Percentiles rank a stretch among this genome's conserved stretches.
phyloP scores from a whole-genome alignment of 2,888 invertebrate genomes.

The Aphodius sticticus region DNA sequence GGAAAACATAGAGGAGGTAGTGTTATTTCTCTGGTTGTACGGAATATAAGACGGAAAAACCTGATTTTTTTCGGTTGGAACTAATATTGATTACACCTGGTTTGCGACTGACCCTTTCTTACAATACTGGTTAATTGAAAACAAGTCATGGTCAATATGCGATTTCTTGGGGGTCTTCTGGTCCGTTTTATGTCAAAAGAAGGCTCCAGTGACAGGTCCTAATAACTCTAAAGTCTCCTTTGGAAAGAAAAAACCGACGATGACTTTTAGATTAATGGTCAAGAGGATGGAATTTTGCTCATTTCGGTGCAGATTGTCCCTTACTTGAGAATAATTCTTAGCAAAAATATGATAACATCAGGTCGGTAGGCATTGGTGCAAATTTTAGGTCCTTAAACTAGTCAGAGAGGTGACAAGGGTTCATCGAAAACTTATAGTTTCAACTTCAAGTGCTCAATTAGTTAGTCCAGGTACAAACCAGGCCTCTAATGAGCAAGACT shows the following conservation, averaged over 20 bases:
- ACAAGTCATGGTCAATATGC: neutral
- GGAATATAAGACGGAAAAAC: neutral
- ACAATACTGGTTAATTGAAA: neutral
- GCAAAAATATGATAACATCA: neutral
- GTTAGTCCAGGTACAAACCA: neutral
- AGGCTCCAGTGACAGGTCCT: neutral
- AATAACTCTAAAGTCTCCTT: neutral
- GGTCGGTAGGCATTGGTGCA: neutral
- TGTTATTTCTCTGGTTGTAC: neutral
- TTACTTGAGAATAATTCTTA: neutral
- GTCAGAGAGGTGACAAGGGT: neutral
- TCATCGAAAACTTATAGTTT: neutral
- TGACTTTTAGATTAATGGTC: neutral
- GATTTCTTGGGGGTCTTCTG: neutral
- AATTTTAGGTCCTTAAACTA: no score
- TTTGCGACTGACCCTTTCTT: neutral
- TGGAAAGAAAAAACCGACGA: neutral
- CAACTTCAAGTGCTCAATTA: no score
- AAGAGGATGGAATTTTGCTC: no score
- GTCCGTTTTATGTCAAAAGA: neutral
- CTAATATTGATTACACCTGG: neutral
- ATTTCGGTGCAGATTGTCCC: no score
- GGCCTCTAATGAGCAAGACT: no score
- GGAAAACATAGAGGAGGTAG: neutral
- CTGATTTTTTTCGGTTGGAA: neutral